These are phyloP conservation scores for Tinea pellionella DNA, from an alignment of 2,888 invertebrate species.

Conservation along the genomic window DNA sequence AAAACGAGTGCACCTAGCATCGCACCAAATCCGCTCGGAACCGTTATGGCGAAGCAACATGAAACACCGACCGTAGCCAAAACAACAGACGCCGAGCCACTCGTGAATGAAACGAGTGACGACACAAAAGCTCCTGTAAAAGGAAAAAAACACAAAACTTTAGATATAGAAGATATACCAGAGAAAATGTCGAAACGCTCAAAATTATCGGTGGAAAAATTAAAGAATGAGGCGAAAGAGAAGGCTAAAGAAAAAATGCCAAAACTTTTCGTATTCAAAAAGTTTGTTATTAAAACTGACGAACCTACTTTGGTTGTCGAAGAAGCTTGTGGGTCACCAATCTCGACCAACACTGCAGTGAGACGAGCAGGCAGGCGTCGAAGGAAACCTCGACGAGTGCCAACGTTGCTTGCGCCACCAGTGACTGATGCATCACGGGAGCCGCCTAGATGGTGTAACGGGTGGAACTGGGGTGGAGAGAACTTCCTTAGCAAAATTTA, in stretches of 20 bases:
- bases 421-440: conserved; percentile 28
- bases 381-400: conserved; percentile 22
- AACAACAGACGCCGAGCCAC: background rate
- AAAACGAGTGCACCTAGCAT: background rate
- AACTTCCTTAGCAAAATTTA: conserved; percentile 86
- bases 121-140: conserved; percentile 4
- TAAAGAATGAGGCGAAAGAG: conserved; percentile 21
- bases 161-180: background rate
- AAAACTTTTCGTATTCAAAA: conserved; percentile 53
- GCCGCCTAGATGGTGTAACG: conserved; percentile 82
- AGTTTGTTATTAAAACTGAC: conserved; percentile 52
- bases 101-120: conserved; percentile 19
- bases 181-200: conserved; percentile 8
- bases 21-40: background rate
- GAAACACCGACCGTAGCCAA: background rate
- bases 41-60: background rate
- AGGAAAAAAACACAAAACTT: background rate
- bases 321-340: conserved; percentile 42
- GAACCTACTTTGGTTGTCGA: conserved; percentile 48
- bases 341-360: conserved; percentile 19
- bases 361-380: conserved; percentile 24
- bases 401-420: conserved; percentile 20
- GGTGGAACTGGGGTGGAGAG: conserved; percentile 92
- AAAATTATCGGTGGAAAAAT: conserved; percentile 10
- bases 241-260: conserved; percentile 53